A percentile compares a stretch with the other conserved stretches of the same genome.
Conservation (phyloP, 2,113 vertebrate species). For the Lophochroa leadbeateri region DNA sequence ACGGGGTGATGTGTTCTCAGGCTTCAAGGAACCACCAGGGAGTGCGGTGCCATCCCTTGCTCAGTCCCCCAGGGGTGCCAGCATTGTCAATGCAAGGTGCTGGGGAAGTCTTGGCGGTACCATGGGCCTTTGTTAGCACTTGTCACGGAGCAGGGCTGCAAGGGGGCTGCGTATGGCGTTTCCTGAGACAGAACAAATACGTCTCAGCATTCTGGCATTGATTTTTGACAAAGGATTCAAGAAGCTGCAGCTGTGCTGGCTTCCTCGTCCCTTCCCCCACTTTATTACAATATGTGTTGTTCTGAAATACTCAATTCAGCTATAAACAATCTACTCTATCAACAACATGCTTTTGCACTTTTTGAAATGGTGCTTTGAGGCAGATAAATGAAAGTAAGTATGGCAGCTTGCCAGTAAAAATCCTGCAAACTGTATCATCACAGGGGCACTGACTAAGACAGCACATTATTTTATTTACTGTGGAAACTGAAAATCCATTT, state of each 20-base stretch:
- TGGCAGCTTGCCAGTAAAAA: slow-evolving; percentile 87
- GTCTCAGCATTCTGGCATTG: slow-evolving; percentile 62
- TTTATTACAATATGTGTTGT: slow-evolving; percentile 85
- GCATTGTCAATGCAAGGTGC: slow-evolving; percentile 16
- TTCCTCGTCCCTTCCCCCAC: slow-evolving; percentile 70
- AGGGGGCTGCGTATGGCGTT: slow-evolving; percentile 61
- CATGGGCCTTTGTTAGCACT: slow-evolving; percentile 50
- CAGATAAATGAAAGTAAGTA: slow-evolving; percentile 89
- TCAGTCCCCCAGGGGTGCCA: slow-evolving; percentile 12
- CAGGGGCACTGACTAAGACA: slow-evolving; percentile 67
- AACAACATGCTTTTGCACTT: slow-evolving; percentile 99
- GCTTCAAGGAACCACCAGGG: neutral
- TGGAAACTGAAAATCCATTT: slow-evolving; percentile 75
- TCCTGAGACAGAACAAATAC: slow-evolving; percentile 61
- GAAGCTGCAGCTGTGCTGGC: slow-evolving; percentile 73
- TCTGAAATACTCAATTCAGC: slow-evolving; percentile 84
- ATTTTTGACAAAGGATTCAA: slow-evolving; percentile 72
- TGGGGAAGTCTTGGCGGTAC: neutral
- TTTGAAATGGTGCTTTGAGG: slow-evolving; percentile 88
- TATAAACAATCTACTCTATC: slow-evolving; percentile 93
- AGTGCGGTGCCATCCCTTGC: neutral
- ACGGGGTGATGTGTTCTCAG: neutral
- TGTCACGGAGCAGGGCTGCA: slow-evolving; percentile 59
- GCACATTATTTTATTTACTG: slow-evolving; percentile 72
- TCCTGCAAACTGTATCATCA: slow-evolving; percentile 76